Base-by-base conservation (phyloP, 1,140 invertebrate species). In the Zelostemma sp. region DNA sequence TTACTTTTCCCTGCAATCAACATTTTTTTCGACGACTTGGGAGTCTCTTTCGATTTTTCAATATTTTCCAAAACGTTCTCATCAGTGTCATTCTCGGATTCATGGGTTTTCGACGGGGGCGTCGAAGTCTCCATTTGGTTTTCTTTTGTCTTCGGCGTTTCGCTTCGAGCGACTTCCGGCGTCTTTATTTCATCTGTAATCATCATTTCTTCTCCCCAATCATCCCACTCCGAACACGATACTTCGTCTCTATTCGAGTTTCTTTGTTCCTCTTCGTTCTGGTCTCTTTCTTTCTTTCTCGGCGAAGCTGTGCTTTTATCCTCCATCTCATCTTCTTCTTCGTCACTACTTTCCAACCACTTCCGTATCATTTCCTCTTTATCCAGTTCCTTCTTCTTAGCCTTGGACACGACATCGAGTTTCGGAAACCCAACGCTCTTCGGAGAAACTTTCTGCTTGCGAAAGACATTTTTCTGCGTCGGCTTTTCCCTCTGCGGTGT, bases 271-370 rank as follows among this genome's bases (percentile, higher is more conserved):
- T 43, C 15, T 28, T 19, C 33, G 61, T 50, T 41, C 12, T 6
- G 41, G 14, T 6, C 15, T 62, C 9, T 46, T 65, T 21, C 1
- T 5, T 53, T 40, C 18, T 43, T 43, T 11, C 11, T 38, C 3
- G 12, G 12, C 11, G 35, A 38, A 38, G 11, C 12, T 38, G 3
- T 14, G 12, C 3, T 14, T 5, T 40, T n/a, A 17, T 64, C 53
- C 15, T 47, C 28, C 21, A 49, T 47, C 25, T 16, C 31, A 4
- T 60, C 46, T 25, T 46, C 35, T 9, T 68, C 59, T 8, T 77
- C 68, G 41, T 76, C 68, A 40, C 75, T 72, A 18, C 61, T 54
- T 16, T 67, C 56, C 0, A 83, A 53, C 73, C 77, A 79, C 48
- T 73, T 68, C 46, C 68, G 56, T 48, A 82, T 75, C 16, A 54